Evolutionary conservation across 2,888 invertebrate species (phyloP), one percentile per base, ranked within the genome.

Genomic region (Cosmopolites sordidus): DNA sequence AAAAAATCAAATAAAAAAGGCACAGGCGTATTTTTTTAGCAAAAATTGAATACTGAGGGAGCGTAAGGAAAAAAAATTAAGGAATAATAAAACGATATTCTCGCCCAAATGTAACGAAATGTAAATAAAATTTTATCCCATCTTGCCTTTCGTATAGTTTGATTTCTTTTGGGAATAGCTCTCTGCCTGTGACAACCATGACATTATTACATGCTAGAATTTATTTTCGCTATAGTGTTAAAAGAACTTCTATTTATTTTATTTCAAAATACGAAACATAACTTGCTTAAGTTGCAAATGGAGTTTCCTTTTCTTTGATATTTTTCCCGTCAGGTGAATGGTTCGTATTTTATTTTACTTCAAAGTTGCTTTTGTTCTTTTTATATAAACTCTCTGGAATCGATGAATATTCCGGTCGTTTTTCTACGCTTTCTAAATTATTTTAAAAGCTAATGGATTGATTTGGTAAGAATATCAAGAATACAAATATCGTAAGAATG

Each of bases 161-260:
- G 54, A 54, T 54, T 54, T 54, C 54, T 54, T 50, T 27, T 46
- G 54, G 54, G 50, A 54, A 54, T 50, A 50, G 46, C 49, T 33
- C 33, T 33, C 33, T 54, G 54, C 43, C 43, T 50, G 50, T 54
- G 54, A 54, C 54, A 54, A 43, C 42, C 42, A 33, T 29, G 50
- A 50, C 54, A 50, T 54, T 49, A 49, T 49, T 54, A 45, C 49
- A 50, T 37, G 37, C 17, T 42, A 43, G 50, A 54, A 54, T 54
- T 54, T 54, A 54, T 50, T 54, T 50, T 12, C 22, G 41, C 27
- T 41, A 27, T 38, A 43, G 42, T 38, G 54, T 38, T 50, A 43
- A 53, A 53, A 44, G 43, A 43, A 43, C 22, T 43, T 39, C 39
- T 39, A 38, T 48, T 53, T 48, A 43, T 48, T 53, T 48, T 51